phyloP scores from a whole-genome alignment of 1,140 invertebrate genomes.

The Procambarus clarkii region DNA sequence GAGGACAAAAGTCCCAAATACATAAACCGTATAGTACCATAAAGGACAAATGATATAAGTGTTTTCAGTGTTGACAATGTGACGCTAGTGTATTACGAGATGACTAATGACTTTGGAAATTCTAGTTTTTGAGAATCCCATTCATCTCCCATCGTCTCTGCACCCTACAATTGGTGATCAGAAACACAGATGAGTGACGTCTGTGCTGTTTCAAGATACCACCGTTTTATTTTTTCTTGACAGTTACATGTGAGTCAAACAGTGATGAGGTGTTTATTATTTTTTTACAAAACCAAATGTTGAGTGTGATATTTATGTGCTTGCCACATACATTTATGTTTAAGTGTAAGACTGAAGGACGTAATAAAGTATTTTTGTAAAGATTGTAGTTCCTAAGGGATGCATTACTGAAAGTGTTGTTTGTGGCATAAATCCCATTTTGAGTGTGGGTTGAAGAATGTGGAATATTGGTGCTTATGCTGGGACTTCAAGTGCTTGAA shows the following conservation, averaged over 20 bases:
- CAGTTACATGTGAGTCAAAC: conserved; percentile 64
- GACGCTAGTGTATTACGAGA: conserved; percentile 54
- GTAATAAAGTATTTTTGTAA: conserved; percentile 69
- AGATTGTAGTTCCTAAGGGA: conserved; percentile 69
- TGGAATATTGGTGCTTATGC: conserved; percentile 65
- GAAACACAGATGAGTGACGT: conserved; percentile 51
- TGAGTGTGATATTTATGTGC: conserved; percentile 69
- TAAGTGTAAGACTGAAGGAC: conserved; percentile 68
- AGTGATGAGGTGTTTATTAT: conserved; percentile 66
- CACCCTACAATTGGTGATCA: conserved; percentile 51
- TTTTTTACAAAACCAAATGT: conserved; percentile 70
- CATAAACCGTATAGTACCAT: conserved; percentile 18
- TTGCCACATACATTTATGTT: conserved; percentile 69
- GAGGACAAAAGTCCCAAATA: conserved; percentile 54
- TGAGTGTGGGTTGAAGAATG: conserved; percentile 45
- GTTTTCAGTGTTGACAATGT: conserved; percentile 55
- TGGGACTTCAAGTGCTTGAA: conserved; percentile 31
- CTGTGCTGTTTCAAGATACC: conserved; percentile 55
- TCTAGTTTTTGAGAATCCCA: conserved; percentile 47
- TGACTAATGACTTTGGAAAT: conserved; percentile 49
- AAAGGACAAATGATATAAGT: conserved; percentile 52
- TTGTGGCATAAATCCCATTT: conserved; percentile 44
- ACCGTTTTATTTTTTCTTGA: conserved; percentile 46
- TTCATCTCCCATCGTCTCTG: conserved; percentile 44
- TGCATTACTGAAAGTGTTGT: conserved; percentile 45